Base-by-base conservation (phyloP, 2,797 vertebrate species). In the Halcyon leucocephala region DNA sequence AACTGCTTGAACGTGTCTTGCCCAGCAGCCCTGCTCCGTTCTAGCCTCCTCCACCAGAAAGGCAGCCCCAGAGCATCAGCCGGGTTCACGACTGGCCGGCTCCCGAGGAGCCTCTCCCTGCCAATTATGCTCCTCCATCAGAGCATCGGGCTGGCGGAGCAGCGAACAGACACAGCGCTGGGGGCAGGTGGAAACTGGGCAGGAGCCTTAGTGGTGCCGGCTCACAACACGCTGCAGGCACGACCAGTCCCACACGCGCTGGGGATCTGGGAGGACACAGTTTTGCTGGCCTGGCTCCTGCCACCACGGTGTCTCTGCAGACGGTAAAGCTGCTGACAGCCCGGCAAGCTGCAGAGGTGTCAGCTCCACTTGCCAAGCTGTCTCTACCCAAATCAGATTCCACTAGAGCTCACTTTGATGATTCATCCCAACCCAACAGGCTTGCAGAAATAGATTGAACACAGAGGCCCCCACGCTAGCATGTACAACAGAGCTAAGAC, bases 401-500 rank as follows among this genome's bases (percentile, higher is more conserved):
- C 74, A n/a, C 91, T 95, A 90, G 93, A 21, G 69, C 58, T 93
- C 80, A 55, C 95, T 95, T 95, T 94, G 96, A 95, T 95, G 94
- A 95, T 89, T 97, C 96, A 95, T 89, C 81, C 81, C 85, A 74
- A 90, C 89, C 69, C 81, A 92, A 77, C 64, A 94, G 80, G 82
- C 84, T 70, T 69, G 60, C 95, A 97, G 91, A 96, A 96, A 97
- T 1, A 96, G 88, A 91, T 73, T 95, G 86, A 95, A 95, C 78
- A 86, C 48, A 11, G 90, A 96, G 95, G 69, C 88, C 83, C 95
- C 94, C 95, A 90, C 33, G 1, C 74, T 72, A 89, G 54, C 72
- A 94, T 86, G 93, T 94, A 97, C 92, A 96, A 95, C 95, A 94
- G 77, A 94, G 80, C 91, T 87, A 74, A 62, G 94, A 83, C 90